phyloP scores from a whole-genome alignment of 2,888 invertebrate genomes.

The Hybos culiciformis region DNA sequence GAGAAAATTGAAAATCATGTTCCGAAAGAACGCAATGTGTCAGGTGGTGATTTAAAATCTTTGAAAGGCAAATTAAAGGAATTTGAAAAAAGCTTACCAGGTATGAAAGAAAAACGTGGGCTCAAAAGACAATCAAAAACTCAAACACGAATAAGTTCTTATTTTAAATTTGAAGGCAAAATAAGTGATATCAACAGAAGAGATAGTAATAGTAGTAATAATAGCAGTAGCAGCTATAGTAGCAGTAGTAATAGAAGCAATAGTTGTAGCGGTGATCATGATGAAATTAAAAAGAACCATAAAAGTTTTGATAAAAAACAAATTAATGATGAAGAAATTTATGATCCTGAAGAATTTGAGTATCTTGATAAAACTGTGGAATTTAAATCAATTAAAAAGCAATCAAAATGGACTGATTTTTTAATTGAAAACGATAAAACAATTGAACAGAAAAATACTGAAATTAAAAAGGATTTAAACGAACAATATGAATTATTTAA shows the following conservation, averaged over 20 bases:
- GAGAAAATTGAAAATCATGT: constrained; percentile 42
- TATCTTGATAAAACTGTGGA: too few species aligned
- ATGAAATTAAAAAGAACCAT: not conserved
- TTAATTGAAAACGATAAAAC: too few species aligned
- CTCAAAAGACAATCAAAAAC: constrained; percentile 38
- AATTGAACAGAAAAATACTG: too few species aligned
- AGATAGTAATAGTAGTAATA: not conserved
- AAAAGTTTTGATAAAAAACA: not conserved
- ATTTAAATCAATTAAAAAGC: too few species aligned
- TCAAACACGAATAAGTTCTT: constrained; percentile 33
- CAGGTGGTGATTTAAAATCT: constrained; percentile 39
- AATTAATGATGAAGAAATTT: not conserved
- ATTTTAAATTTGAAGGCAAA: constrained; percentile 4
- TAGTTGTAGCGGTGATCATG: not conserved
- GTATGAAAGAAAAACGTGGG: constrained; percentile 4
- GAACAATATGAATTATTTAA: too few species aligned
- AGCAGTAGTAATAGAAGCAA: not conserved
- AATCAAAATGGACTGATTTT: too few species aligned
- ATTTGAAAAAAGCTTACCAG: constrained; percentile 4
- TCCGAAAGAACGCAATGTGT: constrained; percentile 39
- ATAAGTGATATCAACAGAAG: not conserved
- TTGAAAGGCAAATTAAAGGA: constrained; percentile 30
- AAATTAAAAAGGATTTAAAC: too few species aligned
- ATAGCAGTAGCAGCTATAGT: not conserved
- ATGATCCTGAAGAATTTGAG: too few species aligned